Base-by-base conservation (phyloP, 2,113 vertebrate species). In the Hemiprocne comata region DNA sequence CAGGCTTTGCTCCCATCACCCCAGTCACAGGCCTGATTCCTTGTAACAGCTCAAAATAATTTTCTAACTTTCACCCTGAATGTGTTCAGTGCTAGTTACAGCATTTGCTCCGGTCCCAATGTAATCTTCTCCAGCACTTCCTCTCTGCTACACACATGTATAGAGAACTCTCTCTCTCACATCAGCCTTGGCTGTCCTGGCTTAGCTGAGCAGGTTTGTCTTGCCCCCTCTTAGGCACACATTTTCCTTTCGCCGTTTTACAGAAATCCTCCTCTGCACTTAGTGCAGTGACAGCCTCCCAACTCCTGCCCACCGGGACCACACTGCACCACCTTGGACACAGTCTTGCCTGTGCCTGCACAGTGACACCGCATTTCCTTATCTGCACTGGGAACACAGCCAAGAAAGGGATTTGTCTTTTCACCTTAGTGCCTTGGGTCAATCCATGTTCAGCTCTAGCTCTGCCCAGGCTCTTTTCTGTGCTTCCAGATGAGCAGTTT, bases 351-450 rank as follows among this genome's bases (percentile, higher is more conserved):
- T 4, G 1, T 0, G 2, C 38, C 48, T 28, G 33, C n/a, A 44
- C 26, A 7, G 62, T 23, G 10, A 54, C 81, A 61, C 54, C 2
- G 2, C 17, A 51, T 44, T 76, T 61, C 66, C 40, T 93, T 83
- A 79, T 85, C 75, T 62, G 82, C 64, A 31, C 75, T 65, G 78
- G 92, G 88, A 94, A 83, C 66, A 23, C 40, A 26, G 31, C 93
- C 96, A 96, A 82, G 81, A 64, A 64, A 17, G 17, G 71, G 90
- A 93, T 97, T 93, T 94, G 87, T 34, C 85, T 91, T 94, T 82
- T 90, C 78, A 93, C 87, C 87, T 80, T 50, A 50, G 83, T 67
- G 72, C 25, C 86, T 86, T 74, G 60, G 90, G 88, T 96, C 94
- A 97, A 91, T 72, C 87, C 82, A 38, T 78, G 48, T 74, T 93